Conservation (phyloP, 1,140 invertebrate genomes). For the Temnothorax nylanderi region DNA sequence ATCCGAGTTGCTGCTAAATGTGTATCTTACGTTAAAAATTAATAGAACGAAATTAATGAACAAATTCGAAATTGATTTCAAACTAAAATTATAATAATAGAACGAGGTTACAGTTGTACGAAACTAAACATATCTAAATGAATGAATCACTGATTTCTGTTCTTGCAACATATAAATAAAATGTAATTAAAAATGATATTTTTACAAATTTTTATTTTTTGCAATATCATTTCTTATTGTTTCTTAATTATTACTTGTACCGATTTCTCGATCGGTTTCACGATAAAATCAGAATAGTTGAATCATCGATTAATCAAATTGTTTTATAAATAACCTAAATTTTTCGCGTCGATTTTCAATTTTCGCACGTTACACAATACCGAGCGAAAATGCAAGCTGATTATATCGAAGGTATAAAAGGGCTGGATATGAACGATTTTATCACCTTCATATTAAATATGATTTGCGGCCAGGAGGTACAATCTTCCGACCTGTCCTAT, state of each 20-base stretch:
- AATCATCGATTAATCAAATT: not conserved
- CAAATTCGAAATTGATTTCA: not conserved
- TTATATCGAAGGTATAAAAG: constrained; percentile 24
- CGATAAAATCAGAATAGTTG: not conserved
- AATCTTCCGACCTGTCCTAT: constrained; percentile 18
- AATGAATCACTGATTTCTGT: not conserved
- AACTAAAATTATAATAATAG: not conserved
- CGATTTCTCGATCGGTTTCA: not conserved
- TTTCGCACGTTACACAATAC: not conserved
- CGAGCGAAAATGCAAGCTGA: not conserved
- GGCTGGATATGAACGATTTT: constrained; percentile 13
- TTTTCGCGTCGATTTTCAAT: not conserved
- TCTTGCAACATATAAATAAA: not conserved
- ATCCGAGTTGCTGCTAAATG: not conserved
- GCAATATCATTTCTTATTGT: not conserved
- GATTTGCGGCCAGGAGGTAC: constrained; percentile 38
- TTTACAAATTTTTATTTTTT: not conserved
- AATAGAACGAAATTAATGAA: not conserved
- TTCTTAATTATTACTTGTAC: not conserved
- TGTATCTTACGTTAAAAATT: not conserved
- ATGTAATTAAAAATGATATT: not conserved
- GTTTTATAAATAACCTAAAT: no score
- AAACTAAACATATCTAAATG: not conserved
- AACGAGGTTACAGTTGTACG: not conserved
- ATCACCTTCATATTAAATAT: constrained; percentile 41